phyloP scores from a whole-genome alignment of 2,797 vertebrate species.

The Microhierax caerulescens region DNA sequence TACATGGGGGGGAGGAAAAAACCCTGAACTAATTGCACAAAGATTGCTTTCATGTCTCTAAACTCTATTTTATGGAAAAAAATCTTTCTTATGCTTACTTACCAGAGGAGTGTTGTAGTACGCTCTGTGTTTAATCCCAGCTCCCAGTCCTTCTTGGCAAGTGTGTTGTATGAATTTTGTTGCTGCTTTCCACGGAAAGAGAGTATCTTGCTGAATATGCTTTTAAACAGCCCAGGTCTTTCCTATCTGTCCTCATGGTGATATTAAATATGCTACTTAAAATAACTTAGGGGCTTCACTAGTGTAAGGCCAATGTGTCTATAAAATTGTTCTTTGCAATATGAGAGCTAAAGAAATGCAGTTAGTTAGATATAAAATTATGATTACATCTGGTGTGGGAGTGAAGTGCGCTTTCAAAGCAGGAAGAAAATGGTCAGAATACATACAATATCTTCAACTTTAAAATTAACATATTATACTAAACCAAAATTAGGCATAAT shows the following conservation, averaged over 20 bases:
- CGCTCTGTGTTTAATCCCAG: neutral
- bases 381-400: neutral
- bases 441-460: conserved; percentile 7
- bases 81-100: neutral
- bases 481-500: conserved; percentile 30
- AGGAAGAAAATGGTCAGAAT: neutral
- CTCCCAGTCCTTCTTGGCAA: neutral
- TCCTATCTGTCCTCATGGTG: neutral
- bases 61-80: neutral
- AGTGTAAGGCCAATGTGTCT: neutral
- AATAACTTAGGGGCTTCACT: neutral
- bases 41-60: neutral
- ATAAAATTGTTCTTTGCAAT: neutral
- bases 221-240: neutral
- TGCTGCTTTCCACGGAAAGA: neutral
- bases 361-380: neutral
- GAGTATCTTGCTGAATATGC: neutral
- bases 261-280: neutral
- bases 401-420: neutral
- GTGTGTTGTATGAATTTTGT: neutral
- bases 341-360: neutral
- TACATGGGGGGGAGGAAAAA: accelerated
- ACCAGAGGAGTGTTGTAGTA: neutral
- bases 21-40: neutral
- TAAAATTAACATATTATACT: conserved; percentile 31